These are phyloP conservation scores for Octomys mimax DNA, from an alignment of 2,797 vertebrate genomes.

Conservation along the genomic window DNA sequence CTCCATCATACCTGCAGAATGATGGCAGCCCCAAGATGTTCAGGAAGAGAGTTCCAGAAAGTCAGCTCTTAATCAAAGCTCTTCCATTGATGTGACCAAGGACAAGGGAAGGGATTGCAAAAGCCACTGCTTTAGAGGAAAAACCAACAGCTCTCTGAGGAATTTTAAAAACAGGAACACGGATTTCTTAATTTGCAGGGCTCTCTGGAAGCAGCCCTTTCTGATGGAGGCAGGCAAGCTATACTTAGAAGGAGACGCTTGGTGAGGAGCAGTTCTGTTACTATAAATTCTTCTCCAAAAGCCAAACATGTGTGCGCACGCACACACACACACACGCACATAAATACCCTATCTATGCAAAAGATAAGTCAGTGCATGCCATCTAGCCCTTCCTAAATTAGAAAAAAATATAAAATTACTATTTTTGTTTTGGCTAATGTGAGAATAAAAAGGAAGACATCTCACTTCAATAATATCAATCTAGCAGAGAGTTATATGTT, in stretches of 20 bases:
- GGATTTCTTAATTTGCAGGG: constrained; percentile 67
- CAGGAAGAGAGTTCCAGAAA: not conserved
- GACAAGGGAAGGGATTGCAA: not conserved
- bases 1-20: not conserved
- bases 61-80: not conserved
- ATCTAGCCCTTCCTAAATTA: constrained; percentile 74
- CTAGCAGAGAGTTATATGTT: not conserved
- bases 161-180: constrained; percentile 75
- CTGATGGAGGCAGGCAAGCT: constrained; percentile 71
- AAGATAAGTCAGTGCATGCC: constrained; percentile 64
- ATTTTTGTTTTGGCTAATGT: constrained; percentile 1
- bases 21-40: not conserved
- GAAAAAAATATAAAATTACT: constrained; percentile 60
- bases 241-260: constrained; percentile 75
- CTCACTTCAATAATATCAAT: not conserved
- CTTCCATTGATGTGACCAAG: not conserved
- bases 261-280: constrained; percentile 73
- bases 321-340: constrained; percentile 57
- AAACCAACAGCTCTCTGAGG: constrained; percentile 59
- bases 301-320: constrained; percentile 71
- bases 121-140: constrained; percentile 2
- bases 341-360: constrained; percentile 67
- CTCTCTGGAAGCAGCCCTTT: constrained; percentile 73
- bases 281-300: constrained; percentile 81
- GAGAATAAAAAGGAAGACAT: constrained; percentile 34